These are phyloP conservation scores for Meandrusa payeni DNA, from an alignment of 2,888 invertebrate genomes.

Conservation along the genomic window DNA sequence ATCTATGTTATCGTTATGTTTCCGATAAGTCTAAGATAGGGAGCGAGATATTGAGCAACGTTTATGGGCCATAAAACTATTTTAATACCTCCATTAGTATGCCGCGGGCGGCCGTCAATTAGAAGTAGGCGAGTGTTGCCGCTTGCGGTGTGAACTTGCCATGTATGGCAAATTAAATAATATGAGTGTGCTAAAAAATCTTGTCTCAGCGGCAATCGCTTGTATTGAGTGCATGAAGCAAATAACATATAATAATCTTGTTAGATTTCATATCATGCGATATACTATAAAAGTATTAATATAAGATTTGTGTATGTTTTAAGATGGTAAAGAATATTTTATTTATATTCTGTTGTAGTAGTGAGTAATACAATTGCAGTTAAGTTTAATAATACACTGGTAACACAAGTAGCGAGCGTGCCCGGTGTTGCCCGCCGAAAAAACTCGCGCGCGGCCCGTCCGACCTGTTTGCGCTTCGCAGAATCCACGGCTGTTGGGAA, in stretches of 20 bases:
- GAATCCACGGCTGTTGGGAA: conserved; percentile 56
- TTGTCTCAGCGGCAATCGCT: too few relatives aligned
- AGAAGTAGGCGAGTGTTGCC: conserved; percentile 39
- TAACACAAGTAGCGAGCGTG: conserved; percentile 43
- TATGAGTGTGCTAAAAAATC: neutral
- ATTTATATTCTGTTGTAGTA: too few relatives aligned
- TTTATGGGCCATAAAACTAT: conserved; percentile 69
- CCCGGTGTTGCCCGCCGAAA: conserved; percentile 58
- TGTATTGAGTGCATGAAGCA: too few relatives aligned
- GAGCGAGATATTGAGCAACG: conserved; percentile 40
- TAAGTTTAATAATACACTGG: conserved; percentile 34
- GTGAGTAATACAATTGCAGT: conserved; percentile 15
- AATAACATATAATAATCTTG: too few relatives aligned
- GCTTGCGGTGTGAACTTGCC: neutral
- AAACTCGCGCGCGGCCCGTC: conserved; percentile 59
- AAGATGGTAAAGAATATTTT: too few relatives aligned
- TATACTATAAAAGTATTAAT: too few relatives aligned
- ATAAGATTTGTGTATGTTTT: too few relatives aligned
- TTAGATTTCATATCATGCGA: too few relatives aligned
- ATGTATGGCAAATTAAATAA: conserved; percentile 4
- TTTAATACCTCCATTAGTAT: conserved; percentile 71
- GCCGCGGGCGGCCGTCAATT: conserved; percentile 64
- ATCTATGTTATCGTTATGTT: conserved; percentile 9
- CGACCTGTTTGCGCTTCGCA: conserved; percentile 72
- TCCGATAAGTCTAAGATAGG: conserved; percentile 16